Evolutionary conservation across 2,888 invertebrate species (phyloP), one percentile per base, ranked within the genome.

Genomic region (Phortica magna): DNA sequence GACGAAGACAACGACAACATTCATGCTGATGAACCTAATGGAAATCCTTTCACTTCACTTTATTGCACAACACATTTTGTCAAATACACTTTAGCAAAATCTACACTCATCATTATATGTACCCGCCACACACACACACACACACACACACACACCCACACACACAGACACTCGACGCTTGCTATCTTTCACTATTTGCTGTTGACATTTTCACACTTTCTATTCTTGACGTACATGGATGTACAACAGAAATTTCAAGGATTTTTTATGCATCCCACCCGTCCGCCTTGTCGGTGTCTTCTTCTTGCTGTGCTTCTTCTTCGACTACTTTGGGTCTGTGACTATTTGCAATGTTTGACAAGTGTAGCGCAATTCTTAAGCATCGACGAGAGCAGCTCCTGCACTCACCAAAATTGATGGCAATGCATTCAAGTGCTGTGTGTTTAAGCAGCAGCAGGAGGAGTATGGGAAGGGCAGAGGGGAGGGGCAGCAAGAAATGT

Each of bases 51-150:
- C 31, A 73, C 79, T 77, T 77, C 65, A 80, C 76, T 75, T 53
- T 55, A 19, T 55, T 61, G 19, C 59, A 53, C 55, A 83, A 82
- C 81, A 83, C 82, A 84, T 83, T 79, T 87, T 87, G 83, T 85
- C 84, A 85, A 83, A 84, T 84, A 84, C 39, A 19, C 19, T 53
- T 70, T 53, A 31, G 70, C 19, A 12, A 5, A 48, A 7, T 17
- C 19, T 43, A 42, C 42, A 39, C 39, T 59, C 19, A 59, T 14
- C n/a, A n/a, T n/a, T 59, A 64, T 19, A 22, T 61, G 22, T 22
- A n/a, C 57, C 7, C 31, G 31, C 2, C 31, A 31, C 31, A 31
- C 64, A 22, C 39, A 64, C 64, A 39, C 7, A 10, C 64, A 64
- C 31, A 10, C 19, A 14, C 12, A 1, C 59, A 12, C 14, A 12